These are phyloP conservation scores for Deilephila elpenor DNA, from an alignment of 2,888 invertebrate genomes.

Conservation along the genomic window DNA sequence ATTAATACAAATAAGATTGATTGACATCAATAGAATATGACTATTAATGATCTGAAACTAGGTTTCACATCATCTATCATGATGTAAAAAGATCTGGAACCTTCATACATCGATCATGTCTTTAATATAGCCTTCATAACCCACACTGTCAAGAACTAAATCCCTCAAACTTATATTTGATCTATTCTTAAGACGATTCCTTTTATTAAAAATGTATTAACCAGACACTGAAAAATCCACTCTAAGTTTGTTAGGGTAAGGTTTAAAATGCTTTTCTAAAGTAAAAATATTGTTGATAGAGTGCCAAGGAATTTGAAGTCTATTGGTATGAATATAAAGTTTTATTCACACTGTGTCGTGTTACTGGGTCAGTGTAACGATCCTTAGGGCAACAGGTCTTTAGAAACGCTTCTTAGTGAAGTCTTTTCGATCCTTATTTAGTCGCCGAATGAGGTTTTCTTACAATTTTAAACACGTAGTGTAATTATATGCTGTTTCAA, in stretches of 20 bases:
- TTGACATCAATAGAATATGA: too few species aligned
- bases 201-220: not conserved
- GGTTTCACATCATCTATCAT: not conserved
- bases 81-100: not conserved
- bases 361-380: slow-evolving; percentile 8
- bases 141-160: not conserved
- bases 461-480: not conserved
- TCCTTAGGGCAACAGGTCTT: slow-evolving; percentile 13
- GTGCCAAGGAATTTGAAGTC: not conserved
- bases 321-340: not conserved
- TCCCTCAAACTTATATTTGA: not conserved
- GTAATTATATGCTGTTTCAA: too few species aligned
- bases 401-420: not conserved
- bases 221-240: not conserved
- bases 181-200: not conserved
- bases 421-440: not conserved
- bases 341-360: not conserved
- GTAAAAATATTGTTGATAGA: not conserved
- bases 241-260: not conserved
- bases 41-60: too few species aligned
- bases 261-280: not conserved
- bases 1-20: too few species aligned
- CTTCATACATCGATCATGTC: not conserved
- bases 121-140: not conserved
- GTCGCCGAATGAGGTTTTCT: not conserved